These are phyloP conservation scores for Poecile atricapillus DNA, from an alignment of 2,113 vertebrate species.

Conservation along the genomic window DNA sequence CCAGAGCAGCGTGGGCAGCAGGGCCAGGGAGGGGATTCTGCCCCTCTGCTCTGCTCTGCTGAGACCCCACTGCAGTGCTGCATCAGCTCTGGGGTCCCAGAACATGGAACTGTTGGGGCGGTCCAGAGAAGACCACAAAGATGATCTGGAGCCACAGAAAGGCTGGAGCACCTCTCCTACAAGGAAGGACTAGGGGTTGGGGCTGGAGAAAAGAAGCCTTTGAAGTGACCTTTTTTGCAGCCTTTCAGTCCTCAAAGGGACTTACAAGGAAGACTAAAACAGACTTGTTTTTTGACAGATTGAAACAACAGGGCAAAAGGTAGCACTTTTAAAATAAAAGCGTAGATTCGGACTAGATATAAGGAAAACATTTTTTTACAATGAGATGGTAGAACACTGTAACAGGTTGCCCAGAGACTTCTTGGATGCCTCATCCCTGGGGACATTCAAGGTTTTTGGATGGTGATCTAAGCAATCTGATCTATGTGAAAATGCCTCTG, in stretches of 20 bases:
- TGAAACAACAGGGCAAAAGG: neutral
- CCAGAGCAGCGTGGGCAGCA: neutral
- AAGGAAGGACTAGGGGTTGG: neutral
- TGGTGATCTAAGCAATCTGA: neutral
- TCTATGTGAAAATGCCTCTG: neutral
- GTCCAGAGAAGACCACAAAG: neutral
- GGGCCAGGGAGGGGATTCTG: neutral
- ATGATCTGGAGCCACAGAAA: neutral
- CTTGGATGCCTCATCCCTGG: neutral
- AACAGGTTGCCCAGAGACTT: neutral
- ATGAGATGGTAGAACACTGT: neutral
- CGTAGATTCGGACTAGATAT: rapidly evolving
- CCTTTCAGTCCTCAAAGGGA: neutral
- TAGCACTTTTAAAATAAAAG: neutral
- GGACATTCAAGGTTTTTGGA: neutral
- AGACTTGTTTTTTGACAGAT: neutral
- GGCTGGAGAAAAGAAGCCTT: neutral
- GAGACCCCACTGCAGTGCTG: neutral
- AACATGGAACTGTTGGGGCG: rapidly evolving
- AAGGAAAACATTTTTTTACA: neutral
- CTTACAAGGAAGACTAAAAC: neutral
- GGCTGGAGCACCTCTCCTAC: neutral
- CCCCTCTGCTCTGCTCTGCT: neutral
- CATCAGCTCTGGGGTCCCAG: neutral
- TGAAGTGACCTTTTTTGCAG: neutral